phyloP scores from a whole-genome alignment of 2,797 vertebrate genomes.

The Melanotaenia trifasciata region DNA sequence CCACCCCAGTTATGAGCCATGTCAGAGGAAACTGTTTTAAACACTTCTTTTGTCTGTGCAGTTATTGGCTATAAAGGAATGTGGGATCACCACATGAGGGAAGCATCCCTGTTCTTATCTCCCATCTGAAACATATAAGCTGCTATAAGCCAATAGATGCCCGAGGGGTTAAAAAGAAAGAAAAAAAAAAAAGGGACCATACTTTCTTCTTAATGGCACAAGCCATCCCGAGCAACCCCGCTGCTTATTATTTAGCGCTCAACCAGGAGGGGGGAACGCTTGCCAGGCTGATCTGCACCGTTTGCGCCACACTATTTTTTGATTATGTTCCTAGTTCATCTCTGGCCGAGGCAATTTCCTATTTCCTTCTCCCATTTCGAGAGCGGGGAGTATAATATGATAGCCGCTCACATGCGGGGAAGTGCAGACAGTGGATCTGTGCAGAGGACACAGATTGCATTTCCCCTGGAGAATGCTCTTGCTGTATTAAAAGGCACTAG shows the following conservation, averaged over 20 bases:
- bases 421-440: conserved; percentile 74
- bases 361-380: conserved; percentile 71
- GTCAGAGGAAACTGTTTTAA: conserved; percentile 57
- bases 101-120: conserved; percentile 58
- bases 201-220: conserved; percentile 50
- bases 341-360: conserved; percentile 73
- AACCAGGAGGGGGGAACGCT: conserved; percentile 48
- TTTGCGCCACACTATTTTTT: conserved; percentile 69
- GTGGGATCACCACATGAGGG: conserved; percentile 49
- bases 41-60: conserved; percentile 55
- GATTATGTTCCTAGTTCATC: conserved; percentile 75
- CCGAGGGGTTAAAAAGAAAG: conserved; percentile 35
- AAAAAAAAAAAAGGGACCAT: conserved; percentile 32
- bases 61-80: conserved; percentile 55
- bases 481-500: conserved; percentile 73
- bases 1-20: conserved; percentile 40
- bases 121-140: conserved; percentile 71
- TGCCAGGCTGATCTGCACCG: conserved; percentile 52
- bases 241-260: conserved; percentile 73
- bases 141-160: conserved; percentile 71
- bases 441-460: conserved; percentile 77
- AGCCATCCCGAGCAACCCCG: conserved; percentile 57
- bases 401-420: conserved; percentile 67
- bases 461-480: conserved; percentile 68
- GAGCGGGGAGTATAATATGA: conserved; percentile 68